Evolutionary conservation across 2,113 vertebrate species (phyloP).

Genomic region (Taurulus bubalis): DNA sequence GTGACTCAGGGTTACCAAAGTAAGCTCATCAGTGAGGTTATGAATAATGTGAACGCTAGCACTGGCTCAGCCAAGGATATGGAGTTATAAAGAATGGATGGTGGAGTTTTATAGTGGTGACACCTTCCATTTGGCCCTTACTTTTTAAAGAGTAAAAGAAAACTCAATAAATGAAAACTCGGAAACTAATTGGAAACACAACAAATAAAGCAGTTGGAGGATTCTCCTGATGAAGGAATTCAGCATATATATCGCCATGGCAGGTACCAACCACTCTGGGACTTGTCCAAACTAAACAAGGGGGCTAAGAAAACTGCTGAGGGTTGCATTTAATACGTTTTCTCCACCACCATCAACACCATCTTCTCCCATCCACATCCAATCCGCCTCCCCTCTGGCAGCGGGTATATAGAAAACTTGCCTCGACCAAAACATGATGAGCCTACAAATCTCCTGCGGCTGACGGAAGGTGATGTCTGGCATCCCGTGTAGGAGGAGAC

Average conservation of each 20-base stretch:
- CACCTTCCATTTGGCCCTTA: constrained; percentile 33
- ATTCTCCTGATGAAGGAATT: constrained; percentile 39
- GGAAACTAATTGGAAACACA: constrained; percentile 45
- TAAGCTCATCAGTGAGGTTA: not conserved
- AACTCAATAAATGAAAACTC: not conserved
- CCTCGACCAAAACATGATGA: constrained; percentile 72
- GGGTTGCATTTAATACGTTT: constrained; percentile 63
- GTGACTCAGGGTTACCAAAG: not conserved
- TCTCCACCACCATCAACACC: constrained; percentile 57
- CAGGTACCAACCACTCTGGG: constrained; percentile 54
- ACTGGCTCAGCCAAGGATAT: not conserved
- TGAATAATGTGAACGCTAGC: not conserved
- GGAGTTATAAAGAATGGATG: not conserved
- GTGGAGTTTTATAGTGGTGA: constrained; percentile 8
- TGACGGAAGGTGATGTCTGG: constrained; percentile 72
- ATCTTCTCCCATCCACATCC: constrained; percentile 67
- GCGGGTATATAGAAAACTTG: constrained; percentile 62
- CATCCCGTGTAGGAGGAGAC: constrained; percentile 64
- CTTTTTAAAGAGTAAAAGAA: constrained; percentile 36
- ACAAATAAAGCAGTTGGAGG: constrained; percentile 38
- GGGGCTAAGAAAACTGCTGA: constrained; percentile 55
- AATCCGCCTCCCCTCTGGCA: constrained; percentile 58
- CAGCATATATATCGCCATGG: constrained; percentile 58
- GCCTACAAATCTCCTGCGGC: constrained; percentile 74
- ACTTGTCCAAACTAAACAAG: constrained; percentile 67